Base-by-base conservation (phyloP, 2,888 invertebrate genomes). In the Allygus modestus region DNA sequence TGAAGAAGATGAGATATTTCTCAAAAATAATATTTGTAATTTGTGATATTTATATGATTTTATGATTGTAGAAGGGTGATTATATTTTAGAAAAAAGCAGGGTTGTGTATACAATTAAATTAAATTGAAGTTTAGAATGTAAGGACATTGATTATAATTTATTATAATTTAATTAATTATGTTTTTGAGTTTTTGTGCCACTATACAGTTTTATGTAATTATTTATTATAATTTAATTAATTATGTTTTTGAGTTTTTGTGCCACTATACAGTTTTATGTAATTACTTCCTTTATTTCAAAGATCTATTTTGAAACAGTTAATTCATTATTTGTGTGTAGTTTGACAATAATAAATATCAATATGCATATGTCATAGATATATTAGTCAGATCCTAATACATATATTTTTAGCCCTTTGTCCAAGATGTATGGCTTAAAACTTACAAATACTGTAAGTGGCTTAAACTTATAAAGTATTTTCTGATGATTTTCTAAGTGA, bases 1-100 rank as follows among this genome's bases (percentile, higher is more conserved):
- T 9, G 0, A 7, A 4, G 23, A 54, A 23, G 20, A 1, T 54
- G 54, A 54, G 54, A 23, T 54, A 54, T 54, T 1, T 31, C 31
- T 28, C 9, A 7, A 23, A 17, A 26, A 28, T n/a, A n/a, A n/a
- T n/a, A n/a, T 28, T 65, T 28, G 26, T 65, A 31, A 65, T 15
- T 20, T 65, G 65, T 65, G 65, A 65, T 65, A 65, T 65, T 65
- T 28, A 1, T 65, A 65, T 65, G 26, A 28, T 65, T 65, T 65
- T 65, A 65, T 31, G 17, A 28, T 9, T 31, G 12, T 15, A 31
- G 1, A 28, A 65, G 31, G 26, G 65, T 31, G 65, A 9, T 23
- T 54, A 5, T 23, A 23, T 65, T 28, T 15, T 31, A 28, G 17
- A 28, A 28, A 9, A 17, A 31, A 65, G 26, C 65, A 65, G 65